phyloP scores from a whole-genome alignment of 1,140 invertebrate genomes.

The Hestina assimilis region DNA sequence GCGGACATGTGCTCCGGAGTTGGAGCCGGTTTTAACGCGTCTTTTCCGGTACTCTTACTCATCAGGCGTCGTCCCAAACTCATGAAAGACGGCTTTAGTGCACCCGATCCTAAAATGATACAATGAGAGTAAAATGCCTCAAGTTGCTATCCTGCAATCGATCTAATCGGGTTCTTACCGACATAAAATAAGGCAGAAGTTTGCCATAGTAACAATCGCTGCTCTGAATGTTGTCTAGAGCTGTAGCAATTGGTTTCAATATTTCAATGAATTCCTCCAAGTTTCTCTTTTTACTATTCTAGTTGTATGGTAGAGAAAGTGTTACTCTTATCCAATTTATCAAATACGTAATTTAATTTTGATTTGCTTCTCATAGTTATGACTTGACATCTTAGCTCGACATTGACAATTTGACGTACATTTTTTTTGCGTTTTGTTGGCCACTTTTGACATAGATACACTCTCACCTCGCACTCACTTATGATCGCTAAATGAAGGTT shows the following conservation, averaged over 20 bases:
- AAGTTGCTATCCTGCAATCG: neutral
- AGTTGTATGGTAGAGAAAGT: neutral
- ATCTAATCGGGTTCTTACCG: neutral
- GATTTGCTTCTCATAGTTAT: neutral
- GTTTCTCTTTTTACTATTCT: neutral
- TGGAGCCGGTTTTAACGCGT: no score
- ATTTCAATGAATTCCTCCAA: neutral
- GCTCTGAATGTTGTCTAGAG: neutral
- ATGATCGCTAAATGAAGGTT: no score
- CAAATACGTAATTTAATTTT: conserved; percentile 2
- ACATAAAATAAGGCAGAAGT: neutral
- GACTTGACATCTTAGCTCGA: no score
- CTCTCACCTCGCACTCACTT: no score
- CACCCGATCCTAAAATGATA: no score
- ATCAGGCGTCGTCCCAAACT: no score
- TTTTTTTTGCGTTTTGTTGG: no score
- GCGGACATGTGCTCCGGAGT: no score
- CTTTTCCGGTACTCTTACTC: no score
- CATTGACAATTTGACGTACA: no score
- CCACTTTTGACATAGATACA: no score
- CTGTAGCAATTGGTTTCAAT: neutral
- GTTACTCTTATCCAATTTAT: conserved; percentile 3
- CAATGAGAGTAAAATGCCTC: neutral
- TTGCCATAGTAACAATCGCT: neutral
- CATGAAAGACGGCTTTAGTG: no score